Percentiles rank a stretch among this genome's conserved stretches.
Evolutionary conservation across 2,797 vertebrate species (phyloP).

Genomic region (Gouania willdenowi): DNA sequence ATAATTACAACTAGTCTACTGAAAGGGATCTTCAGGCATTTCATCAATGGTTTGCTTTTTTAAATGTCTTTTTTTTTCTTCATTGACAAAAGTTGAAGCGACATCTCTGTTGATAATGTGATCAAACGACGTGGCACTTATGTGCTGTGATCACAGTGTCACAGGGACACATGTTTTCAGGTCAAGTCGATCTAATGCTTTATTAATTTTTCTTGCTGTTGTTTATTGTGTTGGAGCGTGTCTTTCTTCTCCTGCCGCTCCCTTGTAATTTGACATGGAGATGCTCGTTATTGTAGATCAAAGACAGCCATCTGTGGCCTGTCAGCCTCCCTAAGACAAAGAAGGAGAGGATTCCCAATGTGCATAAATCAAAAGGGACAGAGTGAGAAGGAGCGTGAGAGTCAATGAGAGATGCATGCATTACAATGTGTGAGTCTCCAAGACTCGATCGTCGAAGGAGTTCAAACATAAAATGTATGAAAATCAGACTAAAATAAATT

Average conservation of each 20-base stretch:
- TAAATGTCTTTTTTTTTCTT: slow-evolving; percentile 35
- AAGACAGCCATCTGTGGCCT: slow-evolving; percentile 58
- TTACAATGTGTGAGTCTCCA: too few species aligned
- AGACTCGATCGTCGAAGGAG: too few species aligned
- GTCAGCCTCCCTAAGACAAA: slow-evolving; percentile 53
- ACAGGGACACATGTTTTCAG: slow-evolving; percentile 38
- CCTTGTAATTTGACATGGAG: slow-evolving; percentile 73
- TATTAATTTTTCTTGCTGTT: slow-evolving; percentile 39
- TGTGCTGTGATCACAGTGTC: slow-evolving; percentile 67
- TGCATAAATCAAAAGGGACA: slow-evolving; percentile 22
- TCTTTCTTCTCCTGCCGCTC: slow-evolving; percentile 44
- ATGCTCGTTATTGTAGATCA: slow-evolving; percentile 79
- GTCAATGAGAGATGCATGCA: slow-evolving; percentile 19
- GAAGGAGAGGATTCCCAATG: slow-evolving; percentile 38
- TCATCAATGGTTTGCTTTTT: slow-evolving; percentile 55
- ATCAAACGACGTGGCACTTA: slow-evolving; percentile 61
- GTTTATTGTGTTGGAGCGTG: slow-evolving; percentile 22
- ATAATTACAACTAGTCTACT: slow-evolving; percentile 25
- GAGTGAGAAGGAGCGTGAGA: neutral
- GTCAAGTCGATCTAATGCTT: slow-evolving; percentile 28
- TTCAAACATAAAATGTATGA: too few species aligned
- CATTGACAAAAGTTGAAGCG: slow-evolving; percentile 26
- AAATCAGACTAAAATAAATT: too few species aligned
- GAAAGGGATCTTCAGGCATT: slow-evolving; percentile 54
- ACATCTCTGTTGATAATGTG: slow-evolving; percentile 58